Percentiles rank a stretch among this genome's conserved stretches.
These are phyloP conservation scores for Azemiops feae DNA, from an alignment of 2,113 vertebrate species.

Conservation along the genomic window DNA sequence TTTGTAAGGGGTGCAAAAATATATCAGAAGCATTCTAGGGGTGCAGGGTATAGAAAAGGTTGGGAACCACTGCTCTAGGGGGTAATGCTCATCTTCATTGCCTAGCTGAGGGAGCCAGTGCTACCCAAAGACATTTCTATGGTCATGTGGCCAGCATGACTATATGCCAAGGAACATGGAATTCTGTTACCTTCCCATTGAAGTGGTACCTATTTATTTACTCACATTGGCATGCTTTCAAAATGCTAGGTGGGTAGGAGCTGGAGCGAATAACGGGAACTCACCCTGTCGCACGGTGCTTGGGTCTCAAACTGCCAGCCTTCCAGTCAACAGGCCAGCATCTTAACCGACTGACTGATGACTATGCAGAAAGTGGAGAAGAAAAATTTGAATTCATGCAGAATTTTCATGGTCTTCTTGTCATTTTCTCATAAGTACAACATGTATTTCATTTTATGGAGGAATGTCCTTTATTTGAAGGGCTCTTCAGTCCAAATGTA, in stretches of 20 bases:
- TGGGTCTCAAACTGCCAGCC: background rate
- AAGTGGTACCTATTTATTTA: background rate
- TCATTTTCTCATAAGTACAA: background rate
- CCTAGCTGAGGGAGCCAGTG: background rate
- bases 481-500: background rate
- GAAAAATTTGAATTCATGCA: constrained; percentile 39
- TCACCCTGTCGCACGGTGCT: background rate
- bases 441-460: background rate
- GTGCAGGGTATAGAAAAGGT: no score
- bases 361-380: background rate
- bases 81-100: background rate
- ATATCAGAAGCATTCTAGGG: no score
- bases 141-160: background rate
- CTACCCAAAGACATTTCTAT: background rate
- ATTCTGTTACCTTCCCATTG: background rate
- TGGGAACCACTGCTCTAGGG: no score
- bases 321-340: background rate
- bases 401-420: constrained; percentile 28
- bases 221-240: background rate
- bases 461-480: background rate
- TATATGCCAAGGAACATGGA: background rate
- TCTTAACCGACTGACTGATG: background rate
- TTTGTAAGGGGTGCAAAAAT: no score
- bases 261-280: background rate
- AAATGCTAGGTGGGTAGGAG: background rate